Base-by-base conservation (phyloP, 2,797 vertebrate genomes). In the Mormyrops boulengeri region DNA sequence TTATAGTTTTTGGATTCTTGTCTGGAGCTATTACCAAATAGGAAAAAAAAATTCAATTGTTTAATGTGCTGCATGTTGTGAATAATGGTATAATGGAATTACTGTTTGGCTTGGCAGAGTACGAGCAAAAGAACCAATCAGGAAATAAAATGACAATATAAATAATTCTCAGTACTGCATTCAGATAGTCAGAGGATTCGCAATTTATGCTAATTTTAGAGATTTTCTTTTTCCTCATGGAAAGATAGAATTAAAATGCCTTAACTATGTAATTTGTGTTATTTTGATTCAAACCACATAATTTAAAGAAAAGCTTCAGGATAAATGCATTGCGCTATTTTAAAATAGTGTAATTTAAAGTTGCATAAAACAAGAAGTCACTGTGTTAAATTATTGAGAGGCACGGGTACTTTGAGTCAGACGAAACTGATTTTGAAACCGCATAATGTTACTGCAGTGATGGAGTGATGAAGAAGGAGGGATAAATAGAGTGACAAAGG, bases 1-100 rank as follows among this genome's bases (percentile, higher is more conserved):
- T 94, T 87, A 99, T 96, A 92, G 97, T 96, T 91, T 97, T 95
- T 38, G 98, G 98, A 92, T 98, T 99, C 93, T 94, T 97, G 86
- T 98, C 97, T 26, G 98, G 98, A 93, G 96, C 98, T 99, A 94
- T 91, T 92, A 94, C 89, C 91, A 93, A 52, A 93, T 57, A 77
- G n/a, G n/a, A 3, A 8, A 57, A 38, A 85, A 5, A 49, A 12
- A 85, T 34, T 73, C 69, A 1, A 12, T 14, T 38, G 17, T 60
- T 62, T 60, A 19, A 41, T 60, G 53, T 6, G 2, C 2, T 82
- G 77, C 41, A 82, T 82, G 41, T 82, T n/a, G 2, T 47, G 38
- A 80, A 47, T 44, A 82, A n/a, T 44, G 5, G 34, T 19, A 44
- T 19, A 77, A 41, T 77, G 12, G 14, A 57, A 34, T 38, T 77